Conservation (phyloP, 2,888 invertebrate species). For the Dusona sp. region DNA sequence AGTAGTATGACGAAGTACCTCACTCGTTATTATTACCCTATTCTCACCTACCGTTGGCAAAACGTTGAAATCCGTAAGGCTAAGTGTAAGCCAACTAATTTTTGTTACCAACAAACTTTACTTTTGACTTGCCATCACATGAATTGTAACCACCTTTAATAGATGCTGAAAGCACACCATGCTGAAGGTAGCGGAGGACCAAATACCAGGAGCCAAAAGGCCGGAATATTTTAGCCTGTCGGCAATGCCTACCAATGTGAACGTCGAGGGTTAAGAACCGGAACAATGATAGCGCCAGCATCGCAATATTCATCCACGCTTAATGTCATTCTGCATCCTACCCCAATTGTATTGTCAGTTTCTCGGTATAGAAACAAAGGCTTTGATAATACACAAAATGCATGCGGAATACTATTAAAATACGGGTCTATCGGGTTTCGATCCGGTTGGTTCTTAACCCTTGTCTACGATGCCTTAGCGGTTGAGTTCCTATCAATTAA, state of each 20-base stretch:
- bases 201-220: neutral
- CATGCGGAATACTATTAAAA: slow-evolving; percentile 17
- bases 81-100: neutral
- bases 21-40: slow-evolving; percentile 53
- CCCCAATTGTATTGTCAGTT: neutral
- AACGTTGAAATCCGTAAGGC: neutral
- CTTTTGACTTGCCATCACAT: neutral
- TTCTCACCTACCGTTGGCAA: neutral
- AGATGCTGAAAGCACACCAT: neutral
- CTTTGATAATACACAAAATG: slow-evolving; percentile 25
- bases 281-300: slow-evolving; percentile 6
- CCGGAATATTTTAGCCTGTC: neutral
- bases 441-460: slow-evolving; percentile 33
- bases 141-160: neutral
- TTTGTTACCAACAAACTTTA: slow-evolving; percentile 4
- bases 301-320: neutral
- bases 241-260: neutral
- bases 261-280: neutral
- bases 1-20: slow-evolving; percentile 55
- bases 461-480: slow-evolving; percentile 8
- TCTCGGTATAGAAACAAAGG: neutral
- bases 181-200: neutral
- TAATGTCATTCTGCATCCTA: neutral
- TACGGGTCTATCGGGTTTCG: slow-evolving; percentile 26
- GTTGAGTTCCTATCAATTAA: slow-evolving; percentile 59